Percentiles rank a stretch among this genome's conserved stretches.
phyloP scores from a whole-genome alignment of 2,113 vertebrate genomes.

The Mastomys natalensis region DNA sequence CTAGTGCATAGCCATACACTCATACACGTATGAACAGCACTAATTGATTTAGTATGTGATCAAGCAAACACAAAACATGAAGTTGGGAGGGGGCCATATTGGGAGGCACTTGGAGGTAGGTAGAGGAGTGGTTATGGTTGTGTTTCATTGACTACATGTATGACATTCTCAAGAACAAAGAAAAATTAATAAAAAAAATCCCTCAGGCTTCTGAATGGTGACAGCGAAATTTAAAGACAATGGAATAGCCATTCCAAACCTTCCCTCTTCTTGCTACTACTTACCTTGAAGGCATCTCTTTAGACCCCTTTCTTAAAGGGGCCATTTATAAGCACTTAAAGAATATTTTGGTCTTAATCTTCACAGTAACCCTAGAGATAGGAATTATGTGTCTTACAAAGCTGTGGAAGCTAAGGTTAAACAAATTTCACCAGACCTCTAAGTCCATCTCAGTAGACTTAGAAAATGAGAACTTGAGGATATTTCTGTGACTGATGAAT shows the following conservation, averaged over 20 bases:
- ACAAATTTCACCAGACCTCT: not conserved
- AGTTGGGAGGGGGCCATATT: not conserved
- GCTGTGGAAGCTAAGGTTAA: not conserved
- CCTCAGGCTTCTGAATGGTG: not conserved
- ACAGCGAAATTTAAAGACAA: not conserved
- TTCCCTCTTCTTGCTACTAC: not conserved
- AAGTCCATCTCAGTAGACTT: not conserved
- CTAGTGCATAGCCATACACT: too few relatives aligned
- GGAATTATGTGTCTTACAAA: not conserved
- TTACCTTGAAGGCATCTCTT: not conserved
- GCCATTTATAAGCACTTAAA: not conserved
- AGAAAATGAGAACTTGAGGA: not conserved
- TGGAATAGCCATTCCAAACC: not conserved
- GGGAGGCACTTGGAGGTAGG: not conserved
- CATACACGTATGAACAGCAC: not conserved
- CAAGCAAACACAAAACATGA: not conserved
- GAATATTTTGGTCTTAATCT: not conserved
- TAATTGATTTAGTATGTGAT: not conserved
- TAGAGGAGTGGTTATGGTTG: not conserved
- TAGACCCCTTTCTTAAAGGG: not conserved
- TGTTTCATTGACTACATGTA: not conserved
- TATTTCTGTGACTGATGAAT: not conserved
- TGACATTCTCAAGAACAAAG: not conserved
- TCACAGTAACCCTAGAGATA: not conserved
- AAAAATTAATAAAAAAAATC: not conserved